Percentiles rank a stretch among this genome's conserved stretches.
Evolutionary conservation across 2,113 vertebrate genomes (phyloP).

Genomic region (Platycercus adscitus): DNA sequence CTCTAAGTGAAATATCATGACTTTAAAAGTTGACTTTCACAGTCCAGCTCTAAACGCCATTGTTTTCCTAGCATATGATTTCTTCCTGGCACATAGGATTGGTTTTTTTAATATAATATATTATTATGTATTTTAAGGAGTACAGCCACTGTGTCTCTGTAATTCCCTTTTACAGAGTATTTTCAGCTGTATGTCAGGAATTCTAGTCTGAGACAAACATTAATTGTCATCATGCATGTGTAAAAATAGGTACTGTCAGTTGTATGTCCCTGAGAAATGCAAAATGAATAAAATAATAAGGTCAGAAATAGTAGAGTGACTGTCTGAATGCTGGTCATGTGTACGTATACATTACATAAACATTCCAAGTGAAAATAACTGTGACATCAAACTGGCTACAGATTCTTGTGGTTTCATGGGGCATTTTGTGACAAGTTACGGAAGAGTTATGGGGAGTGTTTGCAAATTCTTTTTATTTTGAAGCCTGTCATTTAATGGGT

Average conservation of each 20-base stretch:
- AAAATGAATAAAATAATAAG: neutral
- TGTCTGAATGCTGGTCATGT: neutral
- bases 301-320: neutral
- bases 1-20: neutral
- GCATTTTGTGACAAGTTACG: neutral
- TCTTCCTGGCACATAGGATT: neutral
- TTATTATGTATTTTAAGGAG: neutral
- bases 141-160: neutral
- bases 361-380: neutral
- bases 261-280: neutral
- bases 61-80: neutral
- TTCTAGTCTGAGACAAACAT: slow-evolving; percentile 72
- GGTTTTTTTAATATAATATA: neutral
- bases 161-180: neutral
- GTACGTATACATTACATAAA: neutral
- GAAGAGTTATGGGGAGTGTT: neutral
- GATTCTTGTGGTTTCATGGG: neutral
- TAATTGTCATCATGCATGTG: slow-evolving; percentile 51
- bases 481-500: neutral
- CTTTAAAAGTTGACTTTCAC: neutral
- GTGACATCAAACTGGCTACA: neutral
- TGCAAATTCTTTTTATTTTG: neutral
- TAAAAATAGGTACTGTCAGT: neutral
- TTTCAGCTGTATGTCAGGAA: slow-evolving; percentile 46
- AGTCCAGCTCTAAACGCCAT: neutral